Conservation (phyloP, 2,113 vertebrate species). For the Psilopogon haemacephalus region DNA sequence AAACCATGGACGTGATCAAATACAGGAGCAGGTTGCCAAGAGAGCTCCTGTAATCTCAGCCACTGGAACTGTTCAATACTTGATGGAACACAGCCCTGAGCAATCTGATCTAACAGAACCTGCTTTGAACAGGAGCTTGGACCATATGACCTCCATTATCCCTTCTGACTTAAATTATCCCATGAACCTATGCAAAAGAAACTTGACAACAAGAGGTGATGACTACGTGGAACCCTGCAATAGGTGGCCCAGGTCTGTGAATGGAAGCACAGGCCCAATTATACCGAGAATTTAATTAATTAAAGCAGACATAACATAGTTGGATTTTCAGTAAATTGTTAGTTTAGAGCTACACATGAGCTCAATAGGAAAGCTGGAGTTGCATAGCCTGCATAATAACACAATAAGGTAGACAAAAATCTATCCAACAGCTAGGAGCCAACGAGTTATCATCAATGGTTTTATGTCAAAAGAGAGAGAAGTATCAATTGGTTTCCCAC, state of each 20-base stretch:
- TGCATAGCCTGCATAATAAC: slow-evolving; percentile 61
- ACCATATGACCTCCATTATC: background rate
- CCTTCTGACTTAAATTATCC: background rate
- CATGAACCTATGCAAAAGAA: background rate
- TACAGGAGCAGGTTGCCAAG: background rate
- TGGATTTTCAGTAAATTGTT: slow-evolving; percentile 51
- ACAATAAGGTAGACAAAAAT: slow-evolving; percentile 63
- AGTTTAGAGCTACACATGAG: background rate
- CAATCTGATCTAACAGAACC: background rate
- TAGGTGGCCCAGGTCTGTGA: background rate
- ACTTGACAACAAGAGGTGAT: background rate
- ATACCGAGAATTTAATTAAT: slow-evolving; percentile 44
- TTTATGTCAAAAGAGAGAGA: slow-evolving; percentile 65
- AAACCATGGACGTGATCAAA: background rate
- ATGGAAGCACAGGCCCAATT: slow-evolving; percentile 7
- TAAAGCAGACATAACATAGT: slow-evolving; percentile 21
- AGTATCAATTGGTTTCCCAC: slow-evolving; percentile 67
- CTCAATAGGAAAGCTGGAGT: slow-evolving; percentile 21
- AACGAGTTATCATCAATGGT: slow-evolving; percentile 65
- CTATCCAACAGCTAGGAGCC: slow-evolving; percentile 53
- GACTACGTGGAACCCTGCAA: background rate
- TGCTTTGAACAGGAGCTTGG: background rate
- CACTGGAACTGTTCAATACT: background rate
- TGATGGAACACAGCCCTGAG: background rate
- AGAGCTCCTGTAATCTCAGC: background rate